Conservation (phyloP, 2,888 invertebrate genomes). For the Microdon myrmicae region DNA sequence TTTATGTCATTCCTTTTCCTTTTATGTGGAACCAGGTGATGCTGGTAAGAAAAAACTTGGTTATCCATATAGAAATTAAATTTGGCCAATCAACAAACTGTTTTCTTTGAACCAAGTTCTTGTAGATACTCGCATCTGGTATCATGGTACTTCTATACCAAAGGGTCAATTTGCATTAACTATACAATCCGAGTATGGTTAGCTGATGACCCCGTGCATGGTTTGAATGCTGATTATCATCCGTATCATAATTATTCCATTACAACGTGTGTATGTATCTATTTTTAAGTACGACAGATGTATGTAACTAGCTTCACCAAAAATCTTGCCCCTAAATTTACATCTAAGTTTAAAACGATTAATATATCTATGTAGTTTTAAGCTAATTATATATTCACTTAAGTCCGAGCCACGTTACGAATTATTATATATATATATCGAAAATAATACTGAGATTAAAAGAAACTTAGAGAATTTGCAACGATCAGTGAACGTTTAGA, state of each 20-base stretch:
- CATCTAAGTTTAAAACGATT: constrained; percentile 14
- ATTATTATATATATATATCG: constrained; percentile 3
- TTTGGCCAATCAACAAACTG: constrained; percentile 51
- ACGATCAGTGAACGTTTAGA: too few species aligned
- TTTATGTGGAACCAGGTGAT: constrained; percentile 86
- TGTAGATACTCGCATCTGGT: constrained; percentile 91
- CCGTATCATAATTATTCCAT: constrained; percentile 39
- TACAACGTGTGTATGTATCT: constrained; percentile 20
- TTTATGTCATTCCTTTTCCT: constrained; percentile 77
- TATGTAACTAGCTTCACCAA: constrained; percentile 43
- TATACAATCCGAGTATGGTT: constrained; percentile 92
- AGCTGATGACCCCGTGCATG: constrained; percentile 53
- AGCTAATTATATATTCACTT: constrained; percentile 24
- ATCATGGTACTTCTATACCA: constrained; percentile 85
- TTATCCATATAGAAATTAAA: neutral
- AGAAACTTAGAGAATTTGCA: too few species aligned
- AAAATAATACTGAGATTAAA: constrained; percentile 3
- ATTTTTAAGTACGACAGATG: constrained; percentile 23
- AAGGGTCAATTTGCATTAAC: constrained; percentile 86
- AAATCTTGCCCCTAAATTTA: constrained; percentile 44
- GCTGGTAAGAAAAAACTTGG: constrained; percentile 71
- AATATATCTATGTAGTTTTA: constrained; percentile 1
- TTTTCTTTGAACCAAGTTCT: constrained; percentile 74
- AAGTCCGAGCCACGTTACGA: constrained; percentile 35
- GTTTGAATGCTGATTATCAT: constrained; percentile 30